A percentile compares a stretch with the other conserved stretches of the same genome.
These are phyloP conservation scores for Lordiphosa andalusiaca DNA, from an alignment of 2,888 invertebrate genomes.

Conservation along the genomic window DNA sequence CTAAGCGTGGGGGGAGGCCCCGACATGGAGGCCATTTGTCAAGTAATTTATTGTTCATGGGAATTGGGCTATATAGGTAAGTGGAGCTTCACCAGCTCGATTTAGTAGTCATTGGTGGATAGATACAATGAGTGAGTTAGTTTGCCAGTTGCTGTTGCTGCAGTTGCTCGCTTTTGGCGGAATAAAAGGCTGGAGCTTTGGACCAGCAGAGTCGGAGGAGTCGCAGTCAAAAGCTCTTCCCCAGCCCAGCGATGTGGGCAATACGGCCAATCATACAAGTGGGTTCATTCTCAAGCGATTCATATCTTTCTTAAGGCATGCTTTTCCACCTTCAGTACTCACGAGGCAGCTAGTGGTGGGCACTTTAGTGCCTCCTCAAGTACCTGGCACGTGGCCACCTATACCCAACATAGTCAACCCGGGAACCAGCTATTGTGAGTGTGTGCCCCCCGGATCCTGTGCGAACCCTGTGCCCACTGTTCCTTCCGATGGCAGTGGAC, in stretches of 20 bases:
- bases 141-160: slow-evolving; percentile 32
- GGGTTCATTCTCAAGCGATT: slow-evolving; percentile 12
- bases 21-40: slow-evolving; percentile 44
- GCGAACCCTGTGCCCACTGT: slow-evolving; percentile 59
- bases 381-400: slow-evolving; percentile 46
- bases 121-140: slow-evolving; percentile 45
- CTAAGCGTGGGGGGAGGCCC: slow-evolving; percentile 33
- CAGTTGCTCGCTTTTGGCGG: slow-evolving; percentile 6
- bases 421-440: slow-evolving; percentile 69
- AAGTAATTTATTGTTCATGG: slow-evolving; percentile 46
- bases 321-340: slow-evolving; percentile 41
- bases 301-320: not conserved
- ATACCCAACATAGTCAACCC: slow-evolving; percentile 49
- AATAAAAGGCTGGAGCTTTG: slow-evolving; percentile 50
- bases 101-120: slow-evolving; percentile 46
- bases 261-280: slow-evolving; percentile 51
- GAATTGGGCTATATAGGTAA: slow-evolving; percentile 54
- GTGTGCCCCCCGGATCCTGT: slow-evolving; percentile 79
- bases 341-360: slow-evolving; percentile 73
- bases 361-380: slow-evolving; percentile 49
- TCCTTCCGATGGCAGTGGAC: slow-evolving; percentile 82
- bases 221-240: slow-evolving; percentile 13
- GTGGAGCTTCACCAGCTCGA: slow-evolving; percentile 25
- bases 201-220: slow-evolving; percentile 21
- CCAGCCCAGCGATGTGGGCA: slow-evolving; percentile 46